Base-by-base conservation (phyloP, 2,888 invertebrate genomes). In the Dryocosmus kuriphilus region DNA sequence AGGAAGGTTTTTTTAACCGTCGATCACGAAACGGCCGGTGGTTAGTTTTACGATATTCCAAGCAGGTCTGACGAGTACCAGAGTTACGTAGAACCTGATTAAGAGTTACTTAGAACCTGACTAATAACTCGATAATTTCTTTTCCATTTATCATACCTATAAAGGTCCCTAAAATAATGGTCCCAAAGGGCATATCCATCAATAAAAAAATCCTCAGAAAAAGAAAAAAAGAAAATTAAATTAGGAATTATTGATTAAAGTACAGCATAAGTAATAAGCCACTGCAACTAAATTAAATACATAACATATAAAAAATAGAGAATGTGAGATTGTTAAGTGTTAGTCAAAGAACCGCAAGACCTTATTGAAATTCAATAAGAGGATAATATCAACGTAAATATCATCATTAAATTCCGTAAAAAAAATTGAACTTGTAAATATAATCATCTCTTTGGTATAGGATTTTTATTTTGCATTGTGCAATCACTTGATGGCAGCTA, bases 31-130 rank as follows among this genome's bases (percentile, higher is more conserved):
- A 78, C 73, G 77, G 77, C 62, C 62, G 74, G 79, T 38, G 67
- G 81, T 81, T 81, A 77, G 60, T 79, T 81, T 81, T 81, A 81
- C 79, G 81, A 81, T 78, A 74, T 76, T 78, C 63, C 74, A 75
- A 77, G 74, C 78, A 75, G 78, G 63, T 71, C 61, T 32, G 24
- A 55, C 41, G 75, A 71, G 77, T 75, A 24, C n/a, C 74, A 41
- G 27, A 41, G 61, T 77, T 51, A 55, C 60, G 57, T 62, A 71
- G 75, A 75, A 74, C 67, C 71, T 51, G n/a, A 51, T 51, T 71
- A 51, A n/a, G 27, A 41, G 61, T 77, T 51, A 55, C 60, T 46
- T 62, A 71, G 75, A 75, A 74, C 67, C 71, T 51, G n/a, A 51
- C 71, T 71, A 51, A n/a, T 27, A 46, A 71, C 71, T 51, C 51